Evolutionary conservation across 1,140 invertebrate species (phyloP).

Genomic region (Drosophila navojoa): DNA sequence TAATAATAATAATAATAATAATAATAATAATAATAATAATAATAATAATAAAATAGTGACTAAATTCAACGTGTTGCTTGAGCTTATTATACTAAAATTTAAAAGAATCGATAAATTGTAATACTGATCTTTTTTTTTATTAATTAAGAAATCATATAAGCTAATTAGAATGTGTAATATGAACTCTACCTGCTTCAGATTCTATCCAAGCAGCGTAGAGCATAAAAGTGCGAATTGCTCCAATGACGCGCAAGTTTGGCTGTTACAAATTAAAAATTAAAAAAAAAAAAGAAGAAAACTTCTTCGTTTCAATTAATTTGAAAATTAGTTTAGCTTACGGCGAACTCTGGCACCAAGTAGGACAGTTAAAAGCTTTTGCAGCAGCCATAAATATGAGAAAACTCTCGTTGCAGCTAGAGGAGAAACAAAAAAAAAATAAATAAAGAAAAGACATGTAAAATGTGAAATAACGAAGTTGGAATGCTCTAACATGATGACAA

Average conservation of each 20-base stretch:
- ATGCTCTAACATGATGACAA: too few species aligned
- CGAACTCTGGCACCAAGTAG: constrained; percentile 3
- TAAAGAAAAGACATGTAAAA: background rate
- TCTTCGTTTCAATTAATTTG: background rate
- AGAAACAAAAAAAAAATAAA: constrained; percentile 6
- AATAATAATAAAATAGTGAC: too few species aligned
- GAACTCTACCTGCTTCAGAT: too few species aligned
- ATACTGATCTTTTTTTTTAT: too few species aligned
- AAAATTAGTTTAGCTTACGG: constrained; percentile 13
- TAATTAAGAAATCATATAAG: too few species aligned
- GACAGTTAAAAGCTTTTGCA: constrained; percentile 19
- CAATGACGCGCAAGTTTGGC: background rate
- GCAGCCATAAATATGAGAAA: constrained; percentile 34
- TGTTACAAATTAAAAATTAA: background rate
- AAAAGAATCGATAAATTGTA: too few species aligned
- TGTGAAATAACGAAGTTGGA: background rate
- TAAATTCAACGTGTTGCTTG: too few species aligned
- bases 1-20: too few species aligned
- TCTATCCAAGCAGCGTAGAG: too few species aligned
- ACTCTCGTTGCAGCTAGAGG: background rate
- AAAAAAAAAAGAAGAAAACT: background rate
- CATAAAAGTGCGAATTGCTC: background rate
- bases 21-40: too few species aligned
- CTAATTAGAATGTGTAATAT: too few species aligned
- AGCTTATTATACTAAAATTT: too few species aligned